Conservation (phyloP, 2,113 vertebrate genomes). For the Murina feae region DNA sequence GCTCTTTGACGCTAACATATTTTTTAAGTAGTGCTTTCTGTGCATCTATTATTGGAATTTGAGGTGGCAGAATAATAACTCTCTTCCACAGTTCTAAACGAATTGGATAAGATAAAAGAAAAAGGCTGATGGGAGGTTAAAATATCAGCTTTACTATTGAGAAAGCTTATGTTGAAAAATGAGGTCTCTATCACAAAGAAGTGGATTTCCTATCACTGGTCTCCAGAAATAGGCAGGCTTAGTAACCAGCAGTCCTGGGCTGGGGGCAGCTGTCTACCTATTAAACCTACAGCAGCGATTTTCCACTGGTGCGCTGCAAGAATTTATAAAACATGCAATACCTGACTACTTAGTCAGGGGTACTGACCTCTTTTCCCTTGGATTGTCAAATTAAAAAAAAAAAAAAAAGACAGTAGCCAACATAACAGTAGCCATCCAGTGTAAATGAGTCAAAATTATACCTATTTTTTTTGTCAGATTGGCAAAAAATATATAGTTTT, state of each 20-base stretch:
- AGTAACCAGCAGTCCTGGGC: not conserved
- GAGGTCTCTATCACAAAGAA: not conserved
- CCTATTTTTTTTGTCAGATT: not conserved
- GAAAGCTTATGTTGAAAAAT: not conserved
- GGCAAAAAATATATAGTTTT: not conserved
- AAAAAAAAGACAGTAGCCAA: not conserved
- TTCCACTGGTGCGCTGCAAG: not conserved
- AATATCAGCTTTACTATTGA: not conserved
- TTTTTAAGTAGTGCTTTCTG: constrained; percentile 35
- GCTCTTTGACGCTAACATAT: not conserved
- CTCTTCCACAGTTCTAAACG: not conserved
- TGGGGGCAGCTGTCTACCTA: not conserved
- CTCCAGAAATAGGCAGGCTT: not conserved
- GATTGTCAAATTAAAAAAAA: not conserved
- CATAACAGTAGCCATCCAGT: not conserved
- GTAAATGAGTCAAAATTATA: not conserved
- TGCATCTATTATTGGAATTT: constrained; percentile 29
- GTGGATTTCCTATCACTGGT: not conserved
- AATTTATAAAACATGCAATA: not conserved
- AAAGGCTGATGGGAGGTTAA: not conserved
- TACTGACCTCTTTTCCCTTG: not conserved
- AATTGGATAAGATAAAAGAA: not conserved
- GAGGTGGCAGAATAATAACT: not conserved
- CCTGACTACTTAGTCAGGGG: not conserved
- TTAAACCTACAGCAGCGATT: not conserved